Conservation (phyloP, 2,888 invertebrate species). For the Leptopterna dolabrata region DNA sequence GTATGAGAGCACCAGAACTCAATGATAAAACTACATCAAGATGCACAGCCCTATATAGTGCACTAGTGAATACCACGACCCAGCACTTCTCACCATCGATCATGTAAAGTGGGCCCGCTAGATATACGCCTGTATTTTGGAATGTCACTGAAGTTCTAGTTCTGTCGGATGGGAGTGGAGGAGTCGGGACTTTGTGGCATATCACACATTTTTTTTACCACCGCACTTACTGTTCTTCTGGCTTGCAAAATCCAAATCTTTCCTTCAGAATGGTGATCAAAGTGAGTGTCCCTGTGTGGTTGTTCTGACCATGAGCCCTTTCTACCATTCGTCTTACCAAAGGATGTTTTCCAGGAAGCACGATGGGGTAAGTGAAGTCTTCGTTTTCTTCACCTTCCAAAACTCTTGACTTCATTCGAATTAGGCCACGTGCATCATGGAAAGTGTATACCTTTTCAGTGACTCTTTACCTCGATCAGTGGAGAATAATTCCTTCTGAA, state of each 20-base stretch:
- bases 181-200: conserved; percentile 9
- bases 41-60: conserved; percentile 65
- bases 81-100: background rate
- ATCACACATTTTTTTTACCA: conserved; percentile 10
- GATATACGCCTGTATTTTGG: conserved; percentile 65
- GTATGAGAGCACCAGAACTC: conserved; percentile 64
- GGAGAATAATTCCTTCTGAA: conserved; percentile 14
- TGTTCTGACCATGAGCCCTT: background rate
- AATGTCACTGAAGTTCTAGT: conserved; percentile 57
- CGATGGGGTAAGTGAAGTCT: background rate
- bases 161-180: background rate
- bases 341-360: background rate
- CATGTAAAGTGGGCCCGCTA: conserved; percentile 65
- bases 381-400: conserved; percentile 4
- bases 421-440: background rate
- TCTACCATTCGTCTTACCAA: background rate
- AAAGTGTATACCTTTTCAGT: background rate
- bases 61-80: background rate
- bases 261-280: conserved; percentile 36
- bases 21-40: conserved; percentile 58
- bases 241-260: conserved; percentile 20
- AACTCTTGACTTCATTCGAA: conserved; percentile 25
- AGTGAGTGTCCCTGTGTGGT: background rate
- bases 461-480: background rate
- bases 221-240: background rate